Base-by-base conservation (phyloP, 2,113 vertebrate species). In the Clinocottus analis region DNA sequence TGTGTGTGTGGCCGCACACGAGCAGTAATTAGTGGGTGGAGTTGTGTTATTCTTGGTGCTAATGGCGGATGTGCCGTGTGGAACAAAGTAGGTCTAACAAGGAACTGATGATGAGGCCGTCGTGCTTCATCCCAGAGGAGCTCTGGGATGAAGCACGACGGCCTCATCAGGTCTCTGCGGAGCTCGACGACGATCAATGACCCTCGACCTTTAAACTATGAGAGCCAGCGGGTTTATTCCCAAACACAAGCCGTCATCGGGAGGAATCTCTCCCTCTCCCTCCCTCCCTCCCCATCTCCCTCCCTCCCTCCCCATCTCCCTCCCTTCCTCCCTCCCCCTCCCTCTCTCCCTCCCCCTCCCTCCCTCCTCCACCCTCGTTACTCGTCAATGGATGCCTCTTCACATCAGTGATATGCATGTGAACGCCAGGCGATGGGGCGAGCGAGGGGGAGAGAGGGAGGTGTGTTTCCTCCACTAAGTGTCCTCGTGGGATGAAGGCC, bases 141-240 rank as follows among this genome's bases (percentile, higher is more conserved):
- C 77, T 77, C 4, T 53, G 67, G 84, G 81, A 84, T n/a, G n/a
- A n/a, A n/a, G n/a, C n/a, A n/a, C 71, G 27, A 82, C 62, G 27
- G 77, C 80, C 82, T 90, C 89, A 93, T 93, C 90, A 91, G 88
- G 91, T 89, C 87, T 82, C n/a, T n/a, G n/a, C n/a, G n/a, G n/a
- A n/a, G n/a, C n/a, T n/a, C n/a, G n/a, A n/a, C n/a, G n/a, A n/a
- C n/a, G n/a, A 90, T 89, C 91, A 92, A 89, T 83, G 85, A 85
- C 89, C 66, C 39, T 45, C 6, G 69, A 82, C 25, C 31, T 88
- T 53, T 81, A 49, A 87, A 87, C 79, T 72, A 72, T 61, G 55
- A 86, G 55, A 86, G 79, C 80, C 82, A 64, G 67, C 69, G 79
- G 61, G 59, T 77, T 60, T 35, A 55, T 39, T 63, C 29, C 53